Conservation (phyloP, 2,888 invertebrate genomes). For the Nemotelus nigrinus region DNA sequence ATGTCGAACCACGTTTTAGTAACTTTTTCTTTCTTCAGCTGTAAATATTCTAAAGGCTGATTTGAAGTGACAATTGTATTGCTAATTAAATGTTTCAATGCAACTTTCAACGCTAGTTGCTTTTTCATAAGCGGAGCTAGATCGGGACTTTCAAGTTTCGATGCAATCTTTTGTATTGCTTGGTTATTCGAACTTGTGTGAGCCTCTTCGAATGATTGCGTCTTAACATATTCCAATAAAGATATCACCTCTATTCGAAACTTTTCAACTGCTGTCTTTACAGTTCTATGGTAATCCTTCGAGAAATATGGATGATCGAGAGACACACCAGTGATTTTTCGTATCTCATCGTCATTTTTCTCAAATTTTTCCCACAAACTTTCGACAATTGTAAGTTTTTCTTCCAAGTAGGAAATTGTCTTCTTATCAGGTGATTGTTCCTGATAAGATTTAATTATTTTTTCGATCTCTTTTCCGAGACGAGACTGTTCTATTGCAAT, state of each 20-base stretch:
- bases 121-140: neutral
- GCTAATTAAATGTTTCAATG: neutral
- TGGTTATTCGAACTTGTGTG: neutral
- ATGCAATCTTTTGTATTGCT: too few species aligned
- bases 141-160: neutral
- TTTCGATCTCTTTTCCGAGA: slow-evolving; percentile 6
- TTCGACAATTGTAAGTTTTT: neutral
- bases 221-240: neutral
- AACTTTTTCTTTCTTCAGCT: neutral
- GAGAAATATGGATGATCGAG: slow-evolving; percentile 2
- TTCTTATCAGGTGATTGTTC: slow-evolving; percentile 7
- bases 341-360: neutral
- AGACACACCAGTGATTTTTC: neutral
- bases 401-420: slow-evolving; percentile 1
- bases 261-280: neutral
- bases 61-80: neutral
- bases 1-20: neutral
- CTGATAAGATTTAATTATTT: neutral
- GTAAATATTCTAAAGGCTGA: neutral
- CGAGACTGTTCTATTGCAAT: neutral
- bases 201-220: neutral
- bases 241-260: neutral
- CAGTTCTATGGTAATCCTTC: neutral
- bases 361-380: neutral
- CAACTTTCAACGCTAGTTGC: neutral